Base-by-base conservation (phyloP, 1,140 invertebrate genomes). In the Dreissena polymorpha region DNA sequence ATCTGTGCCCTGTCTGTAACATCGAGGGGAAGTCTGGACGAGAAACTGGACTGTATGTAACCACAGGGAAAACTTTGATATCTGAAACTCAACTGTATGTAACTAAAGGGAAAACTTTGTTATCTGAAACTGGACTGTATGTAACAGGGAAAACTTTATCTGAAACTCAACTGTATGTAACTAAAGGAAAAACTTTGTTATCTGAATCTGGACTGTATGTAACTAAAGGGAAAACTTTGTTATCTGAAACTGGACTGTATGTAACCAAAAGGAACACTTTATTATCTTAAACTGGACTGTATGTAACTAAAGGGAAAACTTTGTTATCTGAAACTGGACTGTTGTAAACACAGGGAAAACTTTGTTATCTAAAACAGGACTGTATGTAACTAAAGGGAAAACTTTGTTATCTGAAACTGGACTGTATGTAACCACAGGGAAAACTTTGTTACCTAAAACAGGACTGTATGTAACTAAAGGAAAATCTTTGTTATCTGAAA, bases 401-500 rank as follows among this genome's bases (percentile, higher is more conserved):
- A 39, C 39, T 39, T 2, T 39, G 39, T 39, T 5, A 39, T 39
- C 39, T 39, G 39, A 39, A 39, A 39, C 39, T 39, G 3, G n/a
- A n/a, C n/a, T n/a, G n/a, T n/a, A n/a, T n/a, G n/a, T n/a, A n/a
- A n/a, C n/a, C n/a, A n/a, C n/a, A n/a, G n/a, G n/a, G n/a, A n/a
- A n/a, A n/a, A n/a, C n/a, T n/a, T n/a, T 39, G 3, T 39, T 39
- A 39, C 2, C 3, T 39, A 8, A 39, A 39, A 39, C 39, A 5
- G 39, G n/a, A n/a, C 81, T 93, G 63, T 92, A 91, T 23, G 88
- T 93, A 7, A 92, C 92, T 18, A 55, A 55, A 16, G 74, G 97
- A 97, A 10, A 96, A 95, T 3, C 94, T 97, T 0, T 96, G 39
- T 39, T 5, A 98, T 88, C 97, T 98, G 91, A 98, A 98, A 92